Percentiles rank a stretch among this genome's conserved stretches.
Evolutionary conservation across 2,797 vertebrate species (phyloP).

Genomic region (Spondyliosoma cantharus): DNA sequence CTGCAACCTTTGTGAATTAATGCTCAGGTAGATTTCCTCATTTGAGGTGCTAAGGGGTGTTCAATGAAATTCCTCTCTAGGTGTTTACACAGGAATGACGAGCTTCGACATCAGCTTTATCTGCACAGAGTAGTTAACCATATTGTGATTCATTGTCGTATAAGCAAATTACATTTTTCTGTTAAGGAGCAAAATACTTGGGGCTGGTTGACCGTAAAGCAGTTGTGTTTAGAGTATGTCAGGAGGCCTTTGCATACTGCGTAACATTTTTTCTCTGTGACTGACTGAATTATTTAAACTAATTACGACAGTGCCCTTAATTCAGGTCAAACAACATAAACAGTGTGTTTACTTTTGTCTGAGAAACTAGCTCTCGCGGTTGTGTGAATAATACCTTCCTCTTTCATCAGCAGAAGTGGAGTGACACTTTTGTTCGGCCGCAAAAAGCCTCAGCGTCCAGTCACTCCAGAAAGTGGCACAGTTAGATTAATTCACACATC

Average conservation of each 20-base stretch:
- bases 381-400: not conserved
- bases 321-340: not conserved
- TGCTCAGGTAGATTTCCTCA: constrained; percentile 26
- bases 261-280: not conserved
- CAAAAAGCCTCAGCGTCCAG: not conserved
- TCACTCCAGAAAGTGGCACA: not conserved
- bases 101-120: constrained; percentile 43
- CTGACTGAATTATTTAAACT: not conserved
- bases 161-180: constrained; percentile 29
- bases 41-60: constrained; percentile 28
- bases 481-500: not conserved
- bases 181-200: constrained; percentile 11
- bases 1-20: constrained; percentile 29
- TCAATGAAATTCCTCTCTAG: constrained; percentile 39
- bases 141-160: constrained; percentile 53
- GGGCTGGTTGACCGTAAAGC: constrained; percentile 24
- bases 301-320: not conserved
- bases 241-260: not conserved
- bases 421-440: not conserved
- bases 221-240: constrained; percentile 23
- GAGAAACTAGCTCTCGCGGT: not conserved
- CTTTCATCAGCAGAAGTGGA: not conserved
- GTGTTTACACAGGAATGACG: constrained; percentile 51
- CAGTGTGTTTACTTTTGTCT: not conserved
- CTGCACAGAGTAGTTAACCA: constrained; percentile 38